Percentiles rank a stretch among this genome's conserved stretches.
Conservation (phyloP, 2,888 invertebrate genomes). For the Stenodera caucasica region DNA sequence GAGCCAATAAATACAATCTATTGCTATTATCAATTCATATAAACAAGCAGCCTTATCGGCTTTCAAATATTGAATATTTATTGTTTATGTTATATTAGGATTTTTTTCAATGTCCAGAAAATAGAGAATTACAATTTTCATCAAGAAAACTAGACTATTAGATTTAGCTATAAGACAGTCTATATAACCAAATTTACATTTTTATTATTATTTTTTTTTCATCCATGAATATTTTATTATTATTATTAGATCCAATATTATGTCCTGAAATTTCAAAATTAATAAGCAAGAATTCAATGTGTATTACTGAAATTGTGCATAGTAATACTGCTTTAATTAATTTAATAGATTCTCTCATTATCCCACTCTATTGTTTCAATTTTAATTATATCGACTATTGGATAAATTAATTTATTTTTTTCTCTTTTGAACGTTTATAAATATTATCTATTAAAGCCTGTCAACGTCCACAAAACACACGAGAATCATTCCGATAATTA, state of each 20-base stretch:
- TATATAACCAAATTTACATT: neutral
- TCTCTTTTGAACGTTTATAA: neutral
- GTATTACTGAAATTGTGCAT: slow-evolving; percentile 25
- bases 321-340: slow-evolving; percentile 26
- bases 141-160: neutral
- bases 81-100: too few relatives aligned
- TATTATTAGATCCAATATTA: neutral
- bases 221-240: neutral
- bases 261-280: slow-evolving; percentile 19
- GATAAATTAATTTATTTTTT: slow-evolving; percentile 15
- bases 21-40: neutral
- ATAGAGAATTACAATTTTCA: neutral
- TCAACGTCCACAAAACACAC: neutral
- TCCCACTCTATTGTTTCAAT: neutral
- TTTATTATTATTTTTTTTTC: neutral
- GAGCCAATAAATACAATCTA: neutral
- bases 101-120: neutral
- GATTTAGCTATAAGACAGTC: neutral
- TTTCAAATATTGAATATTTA: neutral
- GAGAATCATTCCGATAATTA: slow-evolving; percentile 20
- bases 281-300: slow-evolving; percentile 17
- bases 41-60: neutral
- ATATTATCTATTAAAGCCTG: slow-evolving; percentile 16
- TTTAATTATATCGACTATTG: neutral
- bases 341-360: slow-evolving; percentile 21